Percentiles rank a stretch among this genome's conserved stretches.
Evolutionary conservation across 2,888 invertebrate species (phyloP).

Genomic region (Tuta absoluta): DNA sequence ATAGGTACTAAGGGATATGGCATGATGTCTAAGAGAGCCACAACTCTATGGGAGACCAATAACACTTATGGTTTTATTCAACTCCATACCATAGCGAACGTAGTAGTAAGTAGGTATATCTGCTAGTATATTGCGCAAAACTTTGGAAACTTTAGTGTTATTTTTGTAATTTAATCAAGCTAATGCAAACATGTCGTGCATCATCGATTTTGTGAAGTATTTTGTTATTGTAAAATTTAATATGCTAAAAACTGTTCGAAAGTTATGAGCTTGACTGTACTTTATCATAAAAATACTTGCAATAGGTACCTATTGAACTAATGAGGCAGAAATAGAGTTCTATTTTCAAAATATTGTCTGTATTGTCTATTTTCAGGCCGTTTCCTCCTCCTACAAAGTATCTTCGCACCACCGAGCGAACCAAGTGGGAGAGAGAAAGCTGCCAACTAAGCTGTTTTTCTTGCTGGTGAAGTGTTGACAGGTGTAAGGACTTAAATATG

Average conservation of each 20-base stretch:
- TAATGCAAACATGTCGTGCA: neutral
- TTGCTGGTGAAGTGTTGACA: conserved; percentile 18
- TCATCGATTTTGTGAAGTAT: too few relatives aligned
- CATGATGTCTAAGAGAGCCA: too few relatives aligned
- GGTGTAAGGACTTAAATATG: too few relatives aligned
- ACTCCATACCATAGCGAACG: neutral
- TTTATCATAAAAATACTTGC: too few relatives aligned
- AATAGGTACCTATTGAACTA: conserved; percentile 4
- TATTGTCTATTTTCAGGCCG: conserved; percentile 40
- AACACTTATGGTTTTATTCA: conserved; percentile 24
- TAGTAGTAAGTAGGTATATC: neutral
- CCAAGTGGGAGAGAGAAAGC: conserved; percentile 24
- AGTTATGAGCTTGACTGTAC: too few relatives aligned
- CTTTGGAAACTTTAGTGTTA: neutral
- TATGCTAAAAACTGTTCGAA: too few relatives aligned
- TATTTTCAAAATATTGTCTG: conserved; percentile 51
- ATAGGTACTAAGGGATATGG: too few relatives aligned
- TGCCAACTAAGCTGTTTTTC: neutral
- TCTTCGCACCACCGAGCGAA: conserved; percentile 34
- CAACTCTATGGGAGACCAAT: conserved; percentile 15
- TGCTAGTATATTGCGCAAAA: neutral
- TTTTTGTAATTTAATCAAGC: neutral
- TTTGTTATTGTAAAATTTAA: neutral
- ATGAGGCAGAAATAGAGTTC: conserved; percentile 33
- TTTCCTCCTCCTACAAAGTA: conserved; percentile 46